Evolutionary conservation across 2,888 invertebrate genomes (phyloP), one percentile per base, ranked within the genome.

Genomic region (Mesorhabditis spiculigera): DNA sequence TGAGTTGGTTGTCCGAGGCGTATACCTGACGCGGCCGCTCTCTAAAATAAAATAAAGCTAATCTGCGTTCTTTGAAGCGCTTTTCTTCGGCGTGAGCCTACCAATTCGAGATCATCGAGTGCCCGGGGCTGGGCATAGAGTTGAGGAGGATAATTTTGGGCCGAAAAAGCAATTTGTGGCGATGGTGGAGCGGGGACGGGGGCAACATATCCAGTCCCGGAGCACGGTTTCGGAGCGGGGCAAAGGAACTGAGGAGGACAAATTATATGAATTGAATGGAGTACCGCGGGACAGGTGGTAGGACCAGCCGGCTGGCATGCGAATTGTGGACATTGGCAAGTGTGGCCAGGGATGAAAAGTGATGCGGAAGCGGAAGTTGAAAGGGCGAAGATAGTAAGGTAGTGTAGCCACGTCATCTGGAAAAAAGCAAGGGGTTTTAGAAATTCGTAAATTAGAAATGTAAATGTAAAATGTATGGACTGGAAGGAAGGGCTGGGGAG

Each of bases 1-100:
- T 72, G 69, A 44, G 71, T 75, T 58, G 70, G 72, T n/a, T 71
- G 63, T 43, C 16, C 58, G 5, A 78, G 65, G 13, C 74, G 78
- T 42, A 78, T 73, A 16, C 78, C 78, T 45, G 75, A 78, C 4
- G 76, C 78, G 41, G 76, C 76, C 28, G 78, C 78, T 69, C 78
- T 73, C 78, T 76, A 65, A 44, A 72, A 67, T n/a, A 8, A 66
- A 62, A 42, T 43, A 10, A 50, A 13, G n/a, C 58, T 50, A n/a
- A 13, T 50, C n/a, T 50, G 58, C 58, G n/a, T 50, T 13, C 58
- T 50, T 10, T 50, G 58, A 50, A 13, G 10, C n/a, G n/a, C 58
- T 13, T 13, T 13, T 50, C 58, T 50, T 13, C 58, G n/a, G 28
- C 28, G 1, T 28, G 1, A 28, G 28, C 58, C n/a, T n/a, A 50